Percentiles rank a stretch among this genome's conserved stretches.
Conservation (phyloP, 2,797 vertebrate genomes). For the Spinus pinus region DNA sequence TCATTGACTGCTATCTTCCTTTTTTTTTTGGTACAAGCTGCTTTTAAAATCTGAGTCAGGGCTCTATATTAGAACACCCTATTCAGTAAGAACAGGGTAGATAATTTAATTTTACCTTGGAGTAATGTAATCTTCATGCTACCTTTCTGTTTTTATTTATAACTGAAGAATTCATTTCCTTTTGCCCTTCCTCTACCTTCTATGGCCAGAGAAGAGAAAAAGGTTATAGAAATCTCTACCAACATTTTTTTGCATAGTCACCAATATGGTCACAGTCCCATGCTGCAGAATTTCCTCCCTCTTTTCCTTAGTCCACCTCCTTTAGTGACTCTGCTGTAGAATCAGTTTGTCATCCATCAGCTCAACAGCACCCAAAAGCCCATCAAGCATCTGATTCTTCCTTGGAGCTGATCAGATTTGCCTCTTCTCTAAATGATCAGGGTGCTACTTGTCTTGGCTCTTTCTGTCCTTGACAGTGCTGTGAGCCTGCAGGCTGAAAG, state of each 20-base stretch:
- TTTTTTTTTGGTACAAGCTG: background rate
- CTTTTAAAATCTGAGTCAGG: constrained; percentile 21
- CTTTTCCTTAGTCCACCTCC: background rate
- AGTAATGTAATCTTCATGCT: background rate
- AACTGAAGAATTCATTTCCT: background rate
- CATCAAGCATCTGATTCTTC: background rate
- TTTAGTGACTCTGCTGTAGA: background rate
- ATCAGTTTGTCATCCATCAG: background rate
- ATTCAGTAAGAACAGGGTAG: background rate
- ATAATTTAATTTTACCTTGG: background rate
- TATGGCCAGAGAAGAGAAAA: background rate
- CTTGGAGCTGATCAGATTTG: background rate
- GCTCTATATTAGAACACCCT: background rate
- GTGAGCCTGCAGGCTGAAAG: background rate
- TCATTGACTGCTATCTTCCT: background rate
- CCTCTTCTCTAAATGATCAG: background rate
- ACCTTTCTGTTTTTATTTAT: constrained; percentile 30
- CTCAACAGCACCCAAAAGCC: background rate
- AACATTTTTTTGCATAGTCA: background rate
- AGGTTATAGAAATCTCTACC: background rate
- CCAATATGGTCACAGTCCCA: background rate
- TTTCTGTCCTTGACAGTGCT: background rate
- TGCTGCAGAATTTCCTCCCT: background rate
- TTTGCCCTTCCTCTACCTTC: background rate
- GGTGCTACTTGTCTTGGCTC: background rate